Evolutionary conservation across 2,888 invertebrate genomes (phyloP).

Genomic region (Steinernema carpocapsae): DNA sequence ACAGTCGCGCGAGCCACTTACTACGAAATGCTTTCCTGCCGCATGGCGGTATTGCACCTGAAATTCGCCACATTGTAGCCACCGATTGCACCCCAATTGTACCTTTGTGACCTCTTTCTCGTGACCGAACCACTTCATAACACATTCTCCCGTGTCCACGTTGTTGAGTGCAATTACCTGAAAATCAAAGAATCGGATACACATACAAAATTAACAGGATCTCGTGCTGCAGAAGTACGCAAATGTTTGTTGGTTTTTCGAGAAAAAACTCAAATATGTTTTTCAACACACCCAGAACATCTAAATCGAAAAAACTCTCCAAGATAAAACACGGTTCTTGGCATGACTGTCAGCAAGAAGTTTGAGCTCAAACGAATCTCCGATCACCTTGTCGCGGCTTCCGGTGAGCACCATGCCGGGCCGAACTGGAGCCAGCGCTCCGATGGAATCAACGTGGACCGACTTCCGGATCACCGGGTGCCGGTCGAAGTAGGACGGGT

Average conservation of each 20-base stretch:
- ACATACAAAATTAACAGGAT: slow-evolving; percentile 1
- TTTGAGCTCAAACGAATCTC: too few species aligned
- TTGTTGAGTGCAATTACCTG: slow-evolving; percentile 62
- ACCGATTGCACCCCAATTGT: not conserved
- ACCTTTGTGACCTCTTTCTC: slow-evolving; percentile 61
- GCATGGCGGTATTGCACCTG: slow-evolving; percentile 65
- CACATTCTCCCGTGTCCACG: slow-evolving; percentile 60
- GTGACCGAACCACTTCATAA: slow-evolving; percentile 58
- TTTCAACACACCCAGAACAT: too few species aligned
- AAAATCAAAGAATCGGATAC: slow-evolving; percentile 2
- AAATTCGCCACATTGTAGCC: slow-evolving; percentile 26
- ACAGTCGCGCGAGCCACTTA: slow-evolving; percentile 70
- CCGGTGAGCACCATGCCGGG: slow-evolving; percentile 64
- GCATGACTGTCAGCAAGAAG: too few species aligned
- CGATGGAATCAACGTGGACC: slow-evolving; percentile 59
- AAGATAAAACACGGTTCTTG: too few species aligned
- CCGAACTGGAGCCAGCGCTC: slow-evolving; percentile 56
- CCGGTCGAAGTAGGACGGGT: slow-evolving; percentile 12
- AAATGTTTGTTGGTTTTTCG: too few species aligned
- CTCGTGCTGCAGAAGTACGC: not conserved
- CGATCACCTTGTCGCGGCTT: slow-evolving; percentile 55
- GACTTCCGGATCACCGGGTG: slow-evolving; percentile 44
- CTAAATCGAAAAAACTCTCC: too few species aligned
- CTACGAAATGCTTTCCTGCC: slow-evolving; percentile 64
- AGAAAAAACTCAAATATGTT: too few species aligned